phyloP scores from a whole-genome alignment of 2,797 vertebrate genomes.

The Lepus oiostolus region DNA sequence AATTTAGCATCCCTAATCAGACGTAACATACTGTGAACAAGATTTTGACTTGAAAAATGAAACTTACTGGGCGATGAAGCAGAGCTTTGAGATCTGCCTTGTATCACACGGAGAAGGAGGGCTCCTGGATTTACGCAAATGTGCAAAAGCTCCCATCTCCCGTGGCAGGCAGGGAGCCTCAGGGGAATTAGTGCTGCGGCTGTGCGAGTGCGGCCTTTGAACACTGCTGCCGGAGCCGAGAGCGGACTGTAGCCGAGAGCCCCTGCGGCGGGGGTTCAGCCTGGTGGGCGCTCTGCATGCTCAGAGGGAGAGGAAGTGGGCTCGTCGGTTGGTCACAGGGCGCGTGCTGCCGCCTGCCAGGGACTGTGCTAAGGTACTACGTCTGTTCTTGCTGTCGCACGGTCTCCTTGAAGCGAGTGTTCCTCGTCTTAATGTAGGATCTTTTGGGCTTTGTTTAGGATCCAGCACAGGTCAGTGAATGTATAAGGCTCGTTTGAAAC shows the following conservation, averaged over 20 bases:
- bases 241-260: neutral
- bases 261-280: neutral
- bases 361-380: neutral
- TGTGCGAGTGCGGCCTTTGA: neutral
- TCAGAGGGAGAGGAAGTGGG: neutral
- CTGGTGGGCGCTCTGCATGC: neutral
- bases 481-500: neutral
- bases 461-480: neutral
- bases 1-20: neutral
- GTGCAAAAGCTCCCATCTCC: neutral
- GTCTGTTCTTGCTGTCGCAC: neutral
- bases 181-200: constrained; percentile 6
- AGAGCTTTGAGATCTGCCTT: constrained; percentile 49
- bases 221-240: neutral
- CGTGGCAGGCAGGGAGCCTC: neutral
- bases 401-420: constrained; percentile 17
- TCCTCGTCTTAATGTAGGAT: constrained; percentile 10
- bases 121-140: constrained; percentile 47
- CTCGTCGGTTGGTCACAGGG: neutral
- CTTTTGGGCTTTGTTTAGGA: neutral
- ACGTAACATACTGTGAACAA: constrained; percentile 5
- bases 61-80: constrained; percentile 37
- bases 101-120: neutral
- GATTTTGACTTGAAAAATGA: constrained; percentile 54
- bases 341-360: neutral